Base-by-base conservation (phyloP, 2,113 vertebrate genomes). In the Syrmaticus mikado region DNA sequence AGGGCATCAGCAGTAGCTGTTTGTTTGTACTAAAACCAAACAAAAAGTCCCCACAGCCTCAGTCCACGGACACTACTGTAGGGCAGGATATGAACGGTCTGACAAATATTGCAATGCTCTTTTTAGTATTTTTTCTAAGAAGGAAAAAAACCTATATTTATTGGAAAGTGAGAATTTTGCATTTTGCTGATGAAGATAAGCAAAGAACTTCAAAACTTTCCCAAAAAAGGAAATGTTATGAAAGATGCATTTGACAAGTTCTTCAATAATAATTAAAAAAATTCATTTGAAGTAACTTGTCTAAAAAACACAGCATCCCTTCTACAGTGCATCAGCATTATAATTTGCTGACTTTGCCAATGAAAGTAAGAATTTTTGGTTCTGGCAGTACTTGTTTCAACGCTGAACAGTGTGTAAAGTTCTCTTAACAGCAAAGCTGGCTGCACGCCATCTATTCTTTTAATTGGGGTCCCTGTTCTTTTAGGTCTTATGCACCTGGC, bases 91-190 rank as follows among this genome's bases (percentile, higher is more conserved):
- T 67, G 57, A 90, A 91, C 55, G 97, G 86, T 93, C 94, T 55
- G 83, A 80, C 82, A 93, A 93, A 93, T 70, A 89, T 74, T 53
- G 82, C 70, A 87, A 85, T 82, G 80, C 50, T 82, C 73, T 95
- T 92, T 80, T 91, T 58, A 88, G 13, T 85, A 38, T 36, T 82
- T 41, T 96, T 93, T 78, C 67, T 64, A 87, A 85, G 46, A 53
- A 65, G 28, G 32, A 64, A 92, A 89, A 87, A 67, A 53, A 32
- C 57, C 34, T 73, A 7, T 98, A 98, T 98, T 98, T 98, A 98
- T 98, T 98, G 90, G 94, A 97, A 97, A 97, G 88, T 96, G 89
- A 93, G 84, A 94, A 85, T 60, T 82, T 53, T 92, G 48, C 92
- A 75, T 85, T 90, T 58, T 83, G 60, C 61, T 93, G 48, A 95